These are phyloP conservation scores for Boloria euphrosyne DNA, from an alignment of 2,888 invertebrate genomes.

Conservation along the genomic window DNA sequence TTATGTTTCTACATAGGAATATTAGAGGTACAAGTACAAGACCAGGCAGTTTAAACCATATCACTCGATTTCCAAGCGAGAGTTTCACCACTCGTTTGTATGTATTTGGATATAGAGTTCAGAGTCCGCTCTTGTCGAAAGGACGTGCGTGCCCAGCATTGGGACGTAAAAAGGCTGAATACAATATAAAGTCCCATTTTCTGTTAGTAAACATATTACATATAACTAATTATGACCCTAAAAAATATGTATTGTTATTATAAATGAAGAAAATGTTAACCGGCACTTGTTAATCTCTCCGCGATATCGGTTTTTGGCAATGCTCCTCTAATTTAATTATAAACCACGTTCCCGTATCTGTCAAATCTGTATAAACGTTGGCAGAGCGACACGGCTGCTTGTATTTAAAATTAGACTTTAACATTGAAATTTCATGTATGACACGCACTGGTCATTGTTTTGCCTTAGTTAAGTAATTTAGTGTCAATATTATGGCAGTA, in stretches of 20 bases:
- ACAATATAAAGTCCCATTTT: too few species aligned
- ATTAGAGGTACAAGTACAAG: too few species aligned
- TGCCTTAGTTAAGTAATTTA: conserved; percentile 12
- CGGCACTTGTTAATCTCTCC: conserved; percentile 25
- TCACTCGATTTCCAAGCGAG: too few species aligned
- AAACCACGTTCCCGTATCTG: conserved; percentile 70
- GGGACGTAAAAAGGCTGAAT: too few species aligned
- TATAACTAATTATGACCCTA: too few species aligned
- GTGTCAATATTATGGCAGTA: background rate
- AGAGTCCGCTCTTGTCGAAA: too few species aligned
- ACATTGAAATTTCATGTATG: conserved; percentile 59
- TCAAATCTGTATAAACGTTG: conserved; percentile 75
- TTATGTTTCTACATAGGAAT: too few species aligned
- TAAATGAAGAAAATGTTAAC: background rate
- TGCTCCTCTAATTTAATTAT: conserved; percentile 76
- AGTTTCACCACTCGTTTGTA: too few species aligned
- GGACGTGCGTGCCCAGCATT: too few species aligned
- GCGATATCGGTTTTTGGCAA: conserved; percentile 66
- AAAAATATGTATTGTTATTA: background rate
- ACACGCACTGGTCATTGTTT: conserved; percentile 42
- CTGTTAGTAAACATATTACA: too few species aligned
- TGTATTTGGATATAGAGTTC: too few species aligned
- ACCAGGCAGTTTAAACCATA: too few species aligned
- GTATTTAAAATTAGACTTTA: conserved; percentile 62
- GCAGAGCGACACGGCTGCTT: conserved; percentile 48